A percentile compares a stretch with the other conserved stretches of the same genome.
Evolutionary conservation across 1,140 invertebrate genomes (phyloP).

Genomic region (Paraescarpia echinospica): DNA sequence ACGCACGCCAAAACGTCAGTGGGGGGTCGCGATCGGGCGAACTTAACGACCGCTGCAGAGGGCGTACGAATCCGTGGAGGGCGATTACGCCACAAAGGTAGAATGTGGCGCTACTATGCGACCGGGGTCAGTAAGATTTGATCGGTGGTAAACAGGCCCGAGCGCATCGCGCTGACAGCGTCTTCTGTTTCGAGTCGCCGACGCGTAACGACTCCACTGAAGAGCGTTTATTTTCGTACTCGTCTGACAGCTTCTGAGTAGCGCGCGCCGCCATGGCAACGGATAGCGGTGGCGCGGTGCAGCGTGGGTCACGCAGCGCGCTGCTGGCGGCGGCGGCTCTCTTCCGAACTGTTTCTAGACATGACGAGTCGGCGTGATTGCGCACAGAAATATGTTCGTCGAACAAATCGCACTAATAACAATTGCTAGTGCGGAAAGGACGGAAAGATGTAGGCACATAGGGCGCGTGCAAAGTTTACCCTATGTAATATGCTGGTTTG

Average conservation of each 20-base stretch:
- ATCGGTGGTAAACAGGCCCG: background rate
- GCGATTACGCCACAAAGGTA: background rate
- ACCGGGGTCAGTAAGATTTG: background rate
- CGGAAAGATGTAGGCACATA: background rate
- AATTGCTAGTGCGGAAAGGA: background rate
- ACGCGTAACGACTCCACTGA: background rate
- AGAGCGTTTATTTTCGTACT: background rate
- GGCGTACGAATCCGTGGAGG: background rate
- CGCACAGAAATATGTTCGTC: background rate
- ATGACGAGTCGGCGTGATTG: background rate
- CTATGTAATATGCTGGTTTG: background rate
- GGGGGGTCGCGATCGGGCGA: too few species aligned
- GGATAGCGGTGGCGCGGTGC: background rate
- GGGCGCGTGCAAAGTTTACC: background rate
- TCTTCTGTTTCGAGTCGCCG: background rate
- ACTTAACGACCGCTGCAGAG: background rate
- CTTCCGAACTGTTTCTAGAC: background rate
- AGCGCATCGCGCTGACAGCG: background rate
- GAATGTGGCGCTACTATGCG: background rate
- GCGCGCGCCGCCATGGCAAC: background rate
- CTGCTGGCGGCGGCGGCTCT: background rate
- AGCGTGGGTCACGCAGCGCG: background rate
- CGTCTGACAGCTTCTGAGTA: background rate
- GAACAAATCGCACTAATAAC: background rate
- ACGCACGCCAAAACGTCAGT: background rate